These are phyloP conservation scores for Cheilosia vernalis DNA, from an alignment of 2,888 invertebrate species.

Conservation along the genomic window DNA sequence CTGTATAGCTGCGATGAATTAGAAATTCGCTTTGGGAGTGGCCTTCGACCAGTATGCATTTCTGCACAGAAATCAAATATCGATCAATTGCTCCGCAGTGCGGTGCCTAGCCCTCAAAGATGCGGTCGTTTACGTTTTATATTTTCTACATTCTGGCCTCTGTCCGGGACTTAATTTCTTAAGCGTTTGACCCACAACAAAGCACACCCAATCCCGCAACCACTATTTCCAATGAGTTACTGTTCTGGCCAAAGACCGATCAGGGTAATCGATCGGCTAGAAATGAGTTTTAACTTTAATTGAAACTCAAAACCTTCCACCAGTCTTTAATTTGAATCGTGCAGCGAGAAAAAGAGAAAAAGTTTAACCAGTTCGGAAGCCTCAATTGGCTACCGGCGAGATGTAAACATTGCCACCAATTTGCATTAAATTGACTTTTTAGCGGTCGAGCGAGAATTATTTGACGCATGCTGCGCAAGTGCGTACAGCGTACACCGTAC, in stretches of 20 bases:
- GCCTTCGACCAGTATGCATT: conserved; percentile 40
- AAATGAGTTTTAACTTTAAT: conserved; percentile 65
- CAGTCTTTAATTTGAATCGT: conserved; percentile 12
- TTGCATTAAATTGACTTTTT: conserved; percentile 48
- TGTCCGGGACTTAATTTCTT: conserved; percentile 48
- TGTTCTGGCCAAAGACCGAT: conserved; percentile 44
- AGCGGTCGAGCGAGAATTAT: conserved; percentile 1
- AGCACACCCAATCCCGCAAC: conserved; percentile 3
- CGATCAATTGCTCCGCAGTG: conserved; percentile 49
- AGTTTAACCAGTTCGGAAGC: neutral
- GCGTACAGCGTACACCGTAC: neutral
- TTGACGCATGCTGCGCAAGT: conserved; percentile 24
- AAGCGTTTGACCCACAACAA: conserved; percentile 69
- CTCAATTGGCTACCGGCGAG: conserved; percentile 15
- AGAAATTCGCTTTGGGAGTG: conserved; percentile 58
- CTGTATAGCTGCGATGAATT: conserved; percentile 19
- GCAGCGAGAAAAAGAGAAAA: neutral
- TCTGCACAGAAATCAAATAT: conserved; percentile 54
- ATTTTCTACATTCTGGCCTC: conserved; percentile 14
- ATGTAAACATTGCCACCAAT: conserved; percentile 41
- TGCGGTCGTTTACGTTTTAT: conserved; percentile 8
- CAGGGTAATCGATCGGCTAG: conserved; percentile 61
- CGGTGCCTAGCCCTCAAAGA: conserved; percentile 61
- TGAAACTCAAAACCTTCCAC: conserved; percentile 65
- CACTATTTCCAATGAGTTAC: conserved; percentile 53